Evolutionary conservation across 2,797 vertebrate genomes (phyloP).

Genomic region (Anolis apletophallus): DNA sequence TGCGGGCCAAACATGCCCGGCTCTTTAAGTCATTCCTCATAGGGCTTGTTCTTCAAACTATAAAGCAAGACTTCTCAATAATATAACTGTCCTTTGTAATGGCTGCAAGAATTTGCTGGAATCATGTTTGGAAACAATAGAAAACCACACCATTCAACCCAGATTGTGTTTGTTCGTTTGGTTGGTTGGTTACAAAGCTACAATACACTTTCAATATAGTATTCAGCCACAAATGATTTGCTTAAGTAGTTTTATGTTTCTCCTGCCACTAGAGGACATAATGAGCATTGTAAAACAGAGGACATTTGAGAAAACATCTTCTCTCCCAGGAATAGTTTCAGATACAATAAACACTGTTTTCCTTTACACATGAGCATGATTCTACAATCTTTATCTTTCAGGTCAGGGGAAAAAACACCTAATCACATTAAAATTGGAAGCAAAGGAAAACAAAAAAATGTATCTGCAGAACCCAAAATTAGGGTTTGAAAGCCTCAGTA

Average conservation of each 20-base stretch:
- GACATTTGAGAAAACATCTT: conserved; percentile 9
- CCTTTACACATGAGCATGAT: background rate
- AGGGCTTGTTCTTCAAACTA: too few relatives aligned
- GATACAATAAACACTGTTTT: background rate
- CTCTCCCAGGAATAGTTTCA: background rate
- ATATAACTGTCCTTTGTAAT: background rate
- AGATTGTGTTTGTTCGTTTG: background rate
- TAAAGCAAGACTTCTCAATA: background rate
- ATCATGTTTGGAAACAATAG: background rate
- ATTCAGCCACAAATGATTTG: background rate
- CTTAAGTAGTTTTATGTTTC: conserved; percentile 11
- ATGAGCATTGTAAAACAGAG: conserved; percentile 26
- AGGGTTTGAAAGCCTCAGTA: background rate
- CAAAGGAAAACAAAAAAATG: background rate
- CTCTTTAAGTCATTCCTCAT: too few relatives aligned
- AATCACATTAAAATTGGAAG: background rate
- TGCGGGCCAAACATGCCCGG: too few relatives aligned
- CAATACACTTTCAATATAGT: background rate
- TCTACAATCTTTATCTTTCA: background rate
- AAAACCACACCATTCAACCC: background rate
- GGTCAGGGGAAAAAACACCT: background rate
- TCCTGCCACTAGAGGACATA: conserved; percentile 42
- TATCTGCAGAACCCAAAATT: background rate
- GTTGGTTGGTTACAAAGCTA: background rate
- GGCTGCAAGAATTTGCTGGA: too few relatives aligned